A percentile compares a stretch with the other conserved stretches of the same genome.
These are phyloP conservation scores for Mizuhopecten yessoensis DNA, from an alignment of 1,140 invertebrate genomes.

Conservation along the genomic window DNA sequence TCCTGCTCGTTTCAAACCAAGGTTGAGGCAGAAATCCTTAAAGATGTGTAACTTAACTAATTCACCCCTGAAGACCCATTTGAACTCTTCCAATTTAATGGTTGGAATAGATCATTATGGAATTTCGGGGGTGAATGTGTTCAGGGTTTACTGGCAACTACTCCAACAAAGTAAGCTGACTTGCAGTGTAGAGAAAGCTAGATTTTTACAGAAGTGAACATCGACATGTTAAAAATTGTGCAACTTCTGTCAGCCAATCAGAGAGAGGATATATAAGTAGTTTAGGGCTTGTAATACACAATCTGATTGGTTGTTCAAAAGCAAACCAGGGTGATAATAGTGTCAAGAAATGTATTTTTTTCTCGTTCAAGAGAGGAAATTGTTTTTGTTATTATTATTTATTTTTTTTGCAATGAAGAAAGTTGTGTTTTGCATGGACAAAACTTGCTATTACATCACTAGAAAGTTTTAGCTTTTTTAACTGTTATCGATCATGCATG, in stretches of 20 bases:
- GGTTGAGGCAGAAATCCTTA: too few relatives aligned
- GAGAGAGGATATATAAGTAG: neutral
- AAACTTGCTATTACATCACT: slow-evolving; percentile 32
- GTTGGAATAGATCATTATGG: too few relatives aligned
- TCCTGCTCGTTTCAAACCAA: too few relatives aligned
- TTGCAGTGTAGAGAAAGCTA: too few relatives aligned
- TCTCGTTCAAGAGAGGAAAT: neutral
- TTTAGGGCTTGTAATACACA: neutral
- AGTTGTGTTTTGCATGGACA: slow-evolving; percentile 26
- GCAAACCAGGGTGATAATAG: slow-evolving; percentile 15
- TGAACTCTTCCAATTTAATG: too few relatives aligned
- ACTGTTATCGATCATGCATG: slow-evolving; percentile 33
- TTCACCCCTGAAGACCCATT: too few relatives aligned
- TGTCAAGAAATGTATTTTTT: neutral
- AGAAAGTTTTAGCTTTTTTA: slow-evolving; percentile 27
- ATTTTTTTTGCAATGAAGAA: slow-evolving; percentile 30
- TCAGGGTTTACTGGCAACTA: too few relatives aligned
- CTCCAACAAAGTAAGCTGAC: too few relatives aligned
- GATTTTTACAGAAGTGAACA: too few relatives aligned
- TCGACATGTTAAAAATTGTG: too few relatives aligned
- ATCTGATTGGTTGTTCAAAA: neutral
- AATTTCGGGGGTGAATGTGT: too few relatives aligned
- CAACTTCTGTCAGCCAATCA: slow-evolving; percentile 13
- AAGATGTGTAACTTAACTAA: too few relatives aligned
- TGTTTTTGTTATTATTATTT: slow-evolving; percentile 34